Percentiles rank a stretch among this genome's conserved stretches.
Conservation (phyloP, 1,140 invertebrate genomes). For the Philotrypesis tridentata region DNA sequence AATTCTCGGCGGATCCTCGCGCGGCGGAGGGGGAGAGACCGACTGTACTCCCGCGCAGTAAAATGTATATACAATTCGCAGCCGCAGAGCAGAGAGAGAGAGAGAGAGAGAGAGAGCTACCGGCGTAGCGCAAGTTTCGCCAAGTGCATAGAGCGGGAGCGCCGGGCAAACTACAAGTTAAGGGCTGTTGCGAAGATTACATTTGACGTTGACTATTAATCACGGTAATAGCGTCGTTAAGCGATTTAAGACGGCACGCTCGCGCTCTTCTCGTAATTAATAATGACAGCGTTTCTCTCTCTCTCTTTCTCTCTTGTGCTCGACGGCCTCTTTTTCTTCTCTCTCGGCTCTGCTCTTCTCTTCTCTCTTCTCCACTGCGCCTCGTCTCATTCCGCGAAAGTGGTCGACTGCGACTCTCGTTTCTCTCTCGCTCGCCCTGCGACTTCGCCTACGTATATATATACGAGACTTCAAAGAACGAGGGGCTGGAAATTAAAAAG, state of each 20-base stretch:
- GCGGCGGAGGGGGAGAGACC: neutral
- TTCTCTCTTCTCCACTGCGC: too few species aligned
- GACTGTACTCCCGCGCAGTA: neutral
- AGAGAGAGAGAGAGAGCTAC: too few species aligned
- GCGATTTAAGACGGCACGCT: conserved; percentile 13
- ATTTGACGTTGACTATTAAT: conserved; percentile 47
- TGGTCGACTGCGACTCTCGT: too few species aligned
- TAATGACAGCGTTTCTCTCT: conserved; percentile 7
- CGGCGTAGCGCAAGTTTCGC: conserved; percentile 1
- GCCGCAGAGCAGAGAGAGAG: neutral
- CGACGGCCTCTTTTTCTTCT: neutral
- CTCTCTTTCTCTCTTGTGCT: neutral
- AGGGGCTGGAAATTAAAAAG: neutral
- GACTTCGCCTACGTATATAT: too few species aligned
- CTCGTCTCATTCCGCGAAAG: too few species aligned
- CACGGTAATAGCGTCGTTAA: conserved; percentile 40
- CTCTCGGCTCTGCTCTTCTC: neutral
- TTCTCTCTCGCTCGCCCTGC: too few species aligned
- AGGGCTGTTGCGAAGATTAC: conserved; percentile 40
- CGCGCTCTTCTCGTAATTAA: conserved; percentile 31
- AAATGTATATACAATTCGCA: neutral
- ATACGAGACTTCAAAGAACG: neutral
- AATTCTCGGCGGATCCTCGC: conserved; percentile 16
- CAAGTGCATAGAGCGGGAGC: neutral
- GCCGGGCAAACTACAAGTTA: conserved; percentile 19